These are phyloP conservation scores for Corynorhinus townsendii DNA, from an alignment of 2,113 vertebrate genomes.

Conservation along the genomic window DNA sequence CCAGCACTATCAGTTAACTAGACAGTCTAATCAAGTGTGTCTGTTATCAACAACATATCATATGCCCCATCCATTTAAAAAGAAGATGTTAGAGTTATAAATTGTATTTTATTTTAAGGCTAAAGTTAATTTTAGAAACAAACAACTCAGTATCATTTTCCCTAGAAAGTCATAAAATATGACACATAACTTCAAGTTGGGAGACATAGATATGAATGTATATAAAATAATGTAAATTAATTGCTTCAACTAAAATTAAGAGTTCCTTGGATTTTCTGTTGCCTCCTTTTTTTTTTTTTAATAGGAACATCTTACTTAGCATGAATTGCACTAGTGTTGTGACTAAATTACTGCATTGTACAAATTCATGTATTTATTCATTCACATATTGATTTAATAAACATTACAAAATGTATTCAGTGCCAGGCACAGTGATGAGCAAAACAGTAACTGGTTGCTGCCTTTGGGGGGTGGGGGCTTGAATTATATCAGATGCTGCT, in stretches of 20 bases:
- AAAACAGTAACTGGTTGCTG: neutral
- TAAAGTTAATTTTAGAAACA: conserved; percentile 40
- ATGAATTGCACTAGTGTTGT: neutral
- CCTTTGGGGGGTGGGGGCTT: neutral
- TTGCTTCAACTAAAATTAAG: neutral
- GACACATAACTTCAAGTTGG: neutral
- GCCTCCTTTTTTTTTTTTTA: neutral
- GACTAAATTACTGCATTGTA: neutral
- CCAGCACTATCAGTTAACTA: conserved; percentile 31
- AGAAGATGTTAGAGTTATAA: conserved; percentile 5
- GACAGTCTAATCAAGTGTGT: conserved; percentile 32
- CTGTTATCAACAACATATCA: conserved; percentile 34
- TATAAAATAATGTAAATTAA: neutral
- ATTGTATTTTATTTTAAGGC: conserved; percentile 18
- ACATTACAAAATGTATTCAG: neutral
- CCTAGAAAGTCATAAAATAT: neutral
- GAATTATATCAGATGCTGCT: neutral
- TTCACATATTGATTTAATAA: neutral
- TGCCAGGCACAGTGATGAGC: neutral
- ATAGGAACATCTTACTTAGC: neutral
- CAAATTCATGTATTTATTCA: neutral
- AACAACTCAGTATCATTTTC: neutral
- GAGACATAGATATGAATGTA: neutral
- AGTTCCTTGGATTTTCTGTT: neutral
- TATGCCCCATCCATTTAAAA: neutral